Evolutionary conservation across 2,888 invertebrate genomes (phyloP).

Genomic region (Cylindroiulus punctatus): DNA sequence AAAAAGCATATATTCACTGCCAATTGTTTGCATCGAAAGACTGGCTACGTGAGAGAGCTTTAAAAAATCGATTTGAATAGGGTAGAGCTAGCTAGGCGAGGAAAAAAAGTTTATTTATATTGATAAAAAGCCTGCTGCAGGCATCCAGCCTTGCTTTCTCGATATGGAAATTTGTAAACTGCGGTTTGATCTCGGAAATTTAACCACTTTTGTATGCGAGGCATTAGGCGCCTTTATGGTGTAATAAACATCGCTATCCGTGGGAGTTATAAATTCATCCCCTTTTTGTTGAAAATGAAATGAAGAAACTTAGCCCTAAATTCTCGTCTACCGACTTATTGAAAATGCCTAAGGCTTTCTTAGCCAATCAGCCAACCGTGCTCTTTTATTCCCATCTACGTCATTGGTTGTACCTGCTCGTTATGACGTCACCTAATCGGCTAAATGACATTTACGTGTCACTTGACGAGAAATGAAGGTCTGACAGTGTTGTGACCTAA

Average conservation of each 20-base stretch:
- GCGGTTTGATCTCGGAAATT: slow-evolving; percentile 37
- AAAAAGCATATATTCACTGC: slow-evolving; percentile 30
- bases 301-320: slow-evolving; percentile 29
- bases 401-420: neutral
- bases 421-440: neutral
- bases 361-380: neutral
- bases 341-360: slow-evolving; percentile 3
- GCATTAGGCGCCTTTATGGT: slow-evolving; percentile 18
- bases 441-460: neutral
- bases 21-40: slow-evolving; percentile 17
- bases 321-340: neutral
- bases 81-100: neutral
- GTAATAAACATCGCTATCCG: slow-evolving; percentile 27
- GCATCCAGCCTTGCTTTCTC: slow-evolving; percentile 22
- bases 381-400: neutral
- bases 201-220: slow-evolving; percentile 38
- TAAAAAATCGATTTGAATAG: slow-evolving; percentile 23
- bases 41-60: slow-evolving; percentile 22
- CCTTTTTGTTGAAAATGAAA: slow-evolving; percentile 30
- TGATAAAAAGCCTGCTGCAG: slow-evolving; percentile 33
- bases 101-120: slow-evolving; percentile 37
- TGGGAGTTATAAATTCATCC: slow-evolving; percentile 39
- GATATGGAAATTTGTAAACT: slow-evolving; percentile 39
- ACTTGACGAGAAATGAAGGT: too few relatives aligned
- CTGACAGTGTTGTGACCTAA: too few relatives aligned